Base-by-base conservation (phyloP, 2,113 vertebrate genomes). In the Tetrax tetrax region DNA sequence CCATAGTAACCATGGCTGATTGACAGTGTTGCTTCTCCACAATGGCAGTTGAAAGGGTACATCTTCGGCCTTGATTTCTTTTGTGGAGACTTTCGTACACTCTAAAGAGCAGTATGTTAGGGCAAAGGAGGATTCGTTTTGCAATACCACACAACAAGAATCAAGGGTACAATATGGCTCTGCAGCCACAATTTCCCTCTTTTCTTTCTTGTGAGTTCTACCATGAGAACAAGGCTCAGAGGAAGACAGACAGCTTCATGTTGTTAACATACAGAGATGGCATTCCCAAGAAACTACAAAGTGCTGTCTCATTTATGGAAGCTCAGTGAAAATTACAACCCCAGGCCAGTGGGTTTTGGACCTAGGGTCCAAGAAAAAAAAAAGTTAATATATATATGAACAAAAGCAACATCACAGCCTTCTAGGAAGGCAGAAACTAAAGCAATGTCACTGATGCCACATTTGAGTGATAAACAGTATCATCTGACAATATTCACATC, bases 161-260 rank as follows among this genome's bases (percentile, higher is more conserved):
- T 27, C 33, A 79, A 75, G 12, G 25, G 20, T 57, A 48, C 4
- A 51, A 11, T 0, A 0, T 7, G 1, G 6, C 11, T 80, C 15
- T 69, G 18, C 33, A 48, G 15, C 4, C 29, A 43, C 6, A 19
- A 8, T 31, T 79, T 6, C 6, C 3, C 4, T 33, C 11, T 7
- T 3, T 22, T 69, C 20, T 15, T 47, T 47, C 20, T n/a, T 27
- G 29, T 1, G 1, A 63, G 15, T 37, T 10, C 33, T 71, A 7
- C 6, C 8, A 21, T 4, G 16, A 74, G 21, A 77, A 77, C 8
- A 59, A 69, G 20, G 20, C 16, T 74, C 35, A 37, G 22, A 54
- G 7, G 12, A 63, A 77, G 45, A 43, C 10, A 35, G 12, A 8
- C 8, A n/a, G 10, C 27, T 72, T 77, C 43, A 14, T 4, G 13